Percentiles rank a stretch among this genome's conserved stretches.
phyloP scores from a whole-genome alignment of 2,888 invertebrate species.

The Dryadula phaetusa region DNA sequence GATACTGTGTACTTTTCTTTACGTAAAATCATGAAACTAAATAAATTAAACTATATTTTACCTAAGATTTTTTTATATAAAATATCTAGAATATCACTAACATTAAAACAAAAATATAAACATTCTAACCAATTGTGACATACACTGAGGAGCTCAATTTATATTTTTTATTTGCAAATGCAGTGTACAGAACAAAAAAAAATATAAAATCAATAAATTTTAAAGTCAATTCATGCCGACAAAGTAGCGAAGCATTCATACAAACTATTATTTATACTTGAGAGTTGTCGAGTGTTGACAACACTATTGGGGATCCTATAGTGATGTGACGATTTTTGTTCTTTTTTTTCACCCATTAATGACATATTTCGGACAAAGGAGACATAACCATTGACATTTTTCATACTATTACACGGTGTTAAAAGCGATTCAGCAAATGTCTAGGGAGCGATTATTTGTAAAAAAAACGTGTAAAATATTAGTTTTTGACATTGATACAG shows the following conservation, averaged over 20 bases:
- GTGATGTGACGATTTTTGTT: constrained; percentile 73
- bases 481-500: constrained; percentile 12
- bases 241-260: constrained; percentile 69
- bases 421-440: constrained; percentile 60
- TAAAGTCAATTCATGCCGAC: constrained; percentile 71
- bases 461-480: constrained; percentile 17
- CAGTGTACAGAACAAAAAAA: constrained; percentile 41
- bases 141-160: neutral
- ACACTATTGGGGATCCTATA: constrained; percentile 79
- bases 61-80: neutral
- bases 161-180: neutral
- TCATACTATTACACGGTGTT: constrained; percentile 79
- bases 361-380: constrained; percentile 77
- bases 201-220: constrained; percentile 74
- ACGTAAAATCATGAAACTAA: no score
- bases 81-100: neutral
- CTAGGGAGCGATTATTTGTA: constrained; percentile 40
- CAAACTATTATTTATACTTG: constrained; percentile 78
- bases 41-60: neutral
- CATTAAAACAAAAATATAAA: neutral
- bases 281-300: constrained; percentile 80
- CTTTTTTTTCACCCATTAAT: constrained; percentile 63
- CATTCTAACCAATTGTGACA: constrained; percentile 5
- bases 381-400: constrained; percentile 79
- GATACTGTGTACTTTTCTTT: no score